Conservation (phyloP, 1,140 invertebrate genomes). For the Papilio dardanus region DNA sequence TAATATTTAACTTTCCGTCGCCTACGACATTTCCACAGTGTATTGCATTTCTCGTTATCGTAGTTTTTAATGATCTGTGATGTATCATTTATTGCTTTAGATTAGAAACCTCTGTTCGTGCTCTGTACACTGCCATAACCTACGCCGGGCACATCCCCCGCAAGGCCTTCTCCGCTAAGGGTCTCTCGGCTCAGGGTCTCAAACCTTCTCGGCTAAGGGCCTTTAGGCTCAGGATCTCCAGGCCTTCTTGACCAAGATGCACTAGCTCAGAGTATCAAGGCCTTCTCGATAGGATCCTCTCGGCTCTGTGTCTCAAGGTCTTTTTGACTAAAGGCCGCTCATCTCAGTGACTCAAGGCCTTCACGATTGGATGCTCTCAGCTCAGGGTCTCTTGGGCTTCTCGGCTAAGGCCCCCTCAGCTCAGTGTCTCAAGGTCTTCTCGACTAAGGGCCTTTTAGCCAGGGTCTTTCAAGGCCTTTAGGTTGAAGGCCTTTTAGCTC, state of each 20-base stretch:
- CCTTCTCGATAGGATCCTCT: neutral
- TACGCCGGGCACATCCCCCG: conserved; percentile 33
- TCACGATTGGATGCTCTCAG: too few species aligned
- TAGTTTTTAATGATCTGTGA: conserved; percentile 75
- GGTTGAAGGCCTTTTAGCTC: too few species aligned
- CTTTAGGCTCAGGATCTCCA: neutral
- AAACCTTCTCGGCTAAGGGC: neutral
- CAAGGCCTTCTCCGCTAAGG: neutral
- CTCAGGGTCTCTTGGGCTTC: conserved; percentile 13
- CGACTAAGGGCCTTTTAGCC: neutral
- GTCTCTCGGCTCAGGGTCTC: neutral
- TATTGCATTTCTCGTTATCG: conserved; percentile 60
- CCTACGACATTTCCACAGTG: conserved; percentile 61
- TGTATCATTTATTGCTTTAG: conserved; percentile 71
- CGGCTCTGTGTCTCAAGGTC: neutral
- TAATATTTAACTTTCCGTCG: neutral
- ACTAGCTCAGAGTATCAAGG: too few species aligned
- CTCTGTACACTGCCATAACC: conserved; percentile 53
- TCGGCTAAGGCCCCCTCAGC: too few species aligned
- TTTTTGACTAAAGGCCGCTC: neutral
- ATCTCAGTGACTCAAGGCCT: neutral
- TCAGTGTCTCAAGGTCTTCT: neutral
- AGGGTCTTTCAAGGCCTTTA: too few species aligned
- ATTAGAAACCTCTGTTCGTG: conserved; percentile 54
- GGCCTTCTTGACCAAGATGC: too few species aligned